Evolutionary conservation across 2,888 invertebrate genomes (phyloP).

Genomic region (Eumerus sabulonum): DNA sequence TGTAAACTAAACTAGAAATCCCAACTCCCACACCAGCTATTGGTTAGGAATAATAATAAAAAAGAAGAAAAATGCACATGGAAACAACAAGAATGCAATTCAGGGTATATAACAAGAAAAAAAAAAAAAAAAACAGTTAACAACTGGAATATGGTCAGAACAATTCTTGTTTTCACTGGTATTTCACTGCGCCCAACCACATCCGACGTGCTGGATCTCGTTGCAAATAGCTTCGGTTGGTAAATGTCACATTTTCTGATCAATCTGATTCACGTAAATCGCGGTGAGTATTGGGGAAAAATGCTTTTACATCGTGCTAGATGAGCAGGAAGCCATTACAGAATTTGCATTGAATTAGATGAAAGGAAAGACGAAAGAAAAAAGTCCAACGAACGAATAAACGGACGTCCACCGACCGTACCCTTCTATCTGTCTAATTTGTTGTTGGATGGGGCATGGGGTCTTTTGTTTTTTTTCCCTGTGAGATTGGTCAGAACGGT

Average conservation of each 20-base stretch:
- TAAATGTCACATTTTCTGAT: constrained; percentile 45
- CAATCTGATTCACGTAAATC: constrained; percentile 14
- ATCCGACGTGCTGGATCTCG: constrained; percentile 5
- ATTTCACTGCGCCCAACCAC: constrained; percentile 32
- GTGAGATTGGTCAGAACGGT: constrained; percentile 29
- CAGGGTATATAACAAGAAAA: constrained; percentile 22
- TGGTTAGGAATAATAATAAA: too few species aligned
- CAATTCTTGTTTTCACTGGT: constrained; percentile 43
- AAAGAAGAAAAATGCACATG: constrained; percentile 57
- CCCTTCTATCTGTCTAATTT: constrained; percentile 31
- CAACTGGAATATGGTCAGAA: constrained; percentile 50
- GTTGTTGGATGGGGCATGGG: constrained; percentile 1
- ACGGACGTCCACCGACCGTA: constrained; percentile 17
- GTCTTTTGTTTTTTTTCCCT: constrained; percentile 34
- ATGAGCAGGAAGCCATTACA: constrained; percentile 66
- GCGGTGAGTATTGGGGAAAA: constrained; percentile 20
- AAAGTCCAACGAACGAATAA: too few species aligned
- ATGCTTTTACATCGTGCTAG: constrained; percentile 42
- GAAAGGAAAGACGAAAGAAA: constrained; percentile 18
- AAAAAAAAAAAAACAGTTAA: constrained; percentile 18
- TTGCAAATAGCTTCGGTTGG: constrained; percentile 1
- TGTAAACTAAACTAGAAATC: constrained; percentile 6
- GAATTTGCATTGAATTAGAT: constrained; percentile 62
- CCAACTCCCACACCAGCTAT: constrained; percentile 21
- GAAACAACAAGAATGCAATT: constrained; percentile 51